These are phyloP conservation scores for Phrynosoma platyrhinos DNA, from an alignment of 2,113 vertebrate species.

Conservation along the genomic window DNA sequence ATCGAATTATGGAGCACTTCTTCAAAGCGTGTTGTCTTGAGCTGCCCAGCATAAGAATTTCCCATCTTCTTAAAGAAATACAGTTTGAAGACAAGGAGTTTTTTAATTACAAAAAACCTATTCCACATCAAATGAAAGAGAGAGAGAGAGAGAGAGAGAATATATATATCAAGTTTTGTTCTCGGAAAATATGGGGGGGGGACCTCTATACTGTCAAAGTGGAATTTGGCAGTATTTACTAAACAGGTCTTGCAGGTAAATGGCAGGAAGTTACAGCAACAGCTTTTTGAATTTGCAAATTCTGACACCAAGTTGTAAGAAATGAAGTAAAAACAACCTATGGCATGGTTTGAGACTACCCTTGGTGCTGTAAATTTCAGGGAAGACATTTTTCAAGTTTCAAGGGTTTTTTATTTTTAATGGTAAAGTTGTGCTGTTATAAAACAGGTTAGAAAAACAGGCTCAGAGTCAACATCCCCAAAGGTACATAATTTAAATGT, in stretches of 20 bases:
- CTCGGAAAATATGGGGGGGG: slow-evolving; percentile 14
- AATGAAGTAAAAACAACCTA: slow-evolving; percentile 20
- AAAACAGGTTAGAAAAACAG: not conserved
- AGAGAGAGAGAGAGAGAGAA: not conserved
- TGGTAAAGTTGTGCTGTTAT: slow-evolving; percentile 2
- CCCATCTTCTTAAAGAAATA: slow-evolving; percentile 84
- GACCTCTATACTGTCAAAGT: not conserved
- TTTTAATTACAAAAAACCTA: not conserved
- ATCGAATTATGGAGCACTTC: slow-evolving; percentile 97
- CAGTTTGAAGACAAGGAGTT: not conserved
- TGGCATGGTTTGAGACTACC: not conserved
- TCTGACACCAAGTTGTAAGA: slow-evolving; percentile 54
- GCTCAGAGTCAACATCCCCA: not conserved
- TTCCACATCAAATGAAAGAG: not conserved
- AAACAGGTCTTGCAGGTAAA: slow-evolving; percentile 66
- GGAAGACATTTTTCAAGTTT: not conserved
- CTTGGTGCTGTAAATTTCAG: slow-evolving; percentile 1
- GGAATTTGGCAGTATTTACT: slow-evolving; percentile 41
- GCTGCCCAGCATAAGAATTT: slow-evolving; percentile 95
- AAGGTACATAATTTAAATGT: not conserved
- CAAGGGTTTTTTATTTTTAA: not conserved
- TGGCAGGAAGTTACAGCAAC: slow-evolving; percentile 80
- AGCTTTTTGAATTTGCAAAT: slow-evolving; percentile 65
- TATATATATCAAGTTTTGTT: slow-evolving; percentile 37
- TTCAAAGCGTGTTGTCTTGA: slow-evolving; percentile 92